Evolutionary conservation across 1,140 invertebrate genomes (phyloP).

Genomic region (Drosophila ogumai): DNA sequence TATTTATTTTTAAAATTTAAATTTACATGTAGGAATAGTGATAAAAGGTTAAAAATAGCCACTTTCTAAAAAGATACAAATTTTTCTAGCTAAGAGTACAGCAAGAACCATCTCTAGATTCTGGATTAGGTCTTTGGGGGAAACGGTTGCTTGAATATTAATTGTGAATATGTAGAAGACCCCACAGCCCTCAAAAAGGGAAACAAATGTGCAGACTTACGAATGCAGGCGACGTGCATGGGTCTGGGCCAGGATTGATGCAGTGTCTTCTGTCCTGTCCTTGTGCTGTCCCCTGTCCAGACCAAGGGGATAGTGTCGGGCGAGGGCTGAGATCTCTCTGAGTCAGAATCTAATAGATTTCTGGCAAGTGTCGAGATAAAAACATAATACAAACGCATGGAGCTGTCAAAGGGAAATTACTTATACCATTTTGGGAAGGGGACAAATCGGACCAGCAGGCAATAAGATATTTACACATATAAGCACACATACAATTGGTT

Average conservation of each 20-base stretch:
- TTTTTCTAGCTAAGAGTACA: too few species aligned
- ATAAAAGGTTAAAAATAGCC: background rate
- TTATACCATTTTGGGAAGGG: slow-evolving; percentile 20
- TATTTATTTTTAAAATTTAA: background rate
- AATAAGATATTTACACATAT: background rate
- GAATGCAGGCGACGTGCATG: slow-evolving; percentile 81
- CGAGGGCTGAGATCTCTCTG: slow-evolving; percentile 6
- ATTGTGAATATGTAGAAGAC: slow-evolving; percentile 72
- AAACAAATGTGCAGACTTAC: slow-evolving; percentile 82
- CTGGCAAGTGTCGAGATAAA: slow-evolving; percentile 56
- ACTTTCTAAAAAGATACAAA: background rate
- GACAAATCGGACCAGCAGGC: background rate
- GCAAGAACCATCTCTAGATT: background rate
- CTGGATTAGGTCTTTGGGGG: slow-evolving; percentile 17
- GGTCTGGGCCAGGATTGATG: slow-evolving; percentile 35
- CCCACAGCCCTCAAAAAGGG: slow-evolving; percentile 31
- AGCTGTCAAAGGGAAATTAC: slow-evolving; percentile 63
- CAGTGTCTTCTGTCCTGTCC: slow-evolving; percentile 25
- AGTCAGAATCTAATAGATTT: slow-evolving; percentile 72
- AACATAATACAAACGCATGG: slow-evolving; percentile 36
- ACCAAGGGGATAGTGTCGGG: background rate
- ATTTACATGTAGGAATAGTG: too few species aligned
- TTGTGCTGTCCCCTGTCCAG: too few species aligned
- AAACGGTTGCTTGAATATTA: slow-evolving; percentile 82
- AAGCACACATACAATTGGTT: slow-evolving; percentile 1